Evolutionary conservation across 2,888 invertebrate genomes (phyloP), one percentile per base, ranked within the genome.

Genomic region (Cacoxenus indagator): DNA sequence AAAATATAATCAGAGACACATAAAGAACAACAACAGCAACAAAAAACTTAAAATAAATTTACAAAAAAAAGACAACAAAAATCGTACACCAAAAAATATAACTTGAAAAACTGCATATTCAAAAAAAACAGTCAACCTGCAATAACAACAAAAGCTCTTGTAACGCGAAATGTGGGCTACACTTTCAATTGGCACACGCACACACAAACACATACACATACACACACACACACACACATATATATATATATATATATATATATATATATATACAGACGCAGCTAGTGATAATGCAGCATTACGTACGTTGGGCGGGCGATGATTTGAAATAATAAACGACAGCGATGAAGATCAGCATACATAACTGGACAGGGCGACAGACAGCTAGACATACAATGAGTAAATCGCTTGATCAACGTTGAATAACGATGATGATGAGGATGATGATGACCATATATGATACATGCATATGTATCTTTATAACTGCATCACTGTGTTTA

Each of bases 91-190:
- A 69, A 37, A 27, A 45, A 26, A 51, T 46, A 45, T 27, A 64
- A 29, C 48, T 27, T 48, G 64, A 48, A 48, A 64, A 48, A 64
- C 29, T 46, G 64, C 29, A 17, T 37, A 61, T 37, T 61, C 17
- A 26, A 22, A 61, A 37, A 24, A 64, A 64, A 64, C 14, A 62
- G 19, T 19, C 19, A 62, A 17, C n/a, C n/a, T n/a, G n/a, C n/a
- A n/a, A n/a, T n/a, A n/a, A 14, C 37, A 24, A 62, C 22, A 45
- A 45, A 62, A 57, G 51, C 43, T 62, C 59, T 29, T 71, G 43
- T 46, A 55, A 64, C 59, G 24, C 24, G 62, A 75, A 74, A 78
- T 79, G 76, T 79, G 74, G 82, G 75, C 80, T 80, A 73, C 66
- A 76, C 81, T 78, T 78, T 75, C 77, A 80, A 76, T 77, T 74